These are phyloP conservation scores for Lepidurus arcticus DNA, from an alignment of 1,140 invertebrate species.

Conservation along the genomic window DNA sequence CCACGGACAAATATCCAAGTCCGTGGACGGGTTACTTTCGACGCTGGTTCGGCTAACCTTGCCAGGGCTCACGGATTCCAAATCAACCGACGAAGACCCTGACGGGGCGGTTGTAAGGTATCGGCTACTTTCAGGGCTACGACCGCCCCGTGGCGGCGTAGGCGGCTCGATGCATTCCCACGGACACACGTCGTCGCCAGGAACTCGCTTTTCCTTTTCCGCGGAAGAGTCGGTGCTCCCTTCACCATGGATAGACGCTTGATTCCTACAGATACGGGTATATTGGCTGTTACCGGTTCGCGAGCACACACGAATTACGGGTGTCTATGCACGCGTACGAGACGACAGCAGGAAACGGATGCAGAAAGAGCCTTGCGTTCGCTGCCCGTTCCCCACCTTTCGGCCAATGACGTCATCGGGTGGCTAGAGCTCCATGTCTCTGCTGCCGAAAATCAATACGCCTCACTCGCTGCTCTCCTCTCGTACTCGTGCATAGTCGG, in stretches of 20 bases:
- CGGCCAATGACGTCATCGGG: conserved; percentile 14
- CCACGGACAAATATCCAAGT: conserved; percentile 36
- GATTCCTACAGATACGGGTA: conserved; percentile 40
- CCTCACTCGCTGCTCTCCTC: background rate
- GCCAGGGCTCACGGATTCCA: conserved; percentile 35
- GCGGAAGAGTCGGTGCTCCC: background rate
- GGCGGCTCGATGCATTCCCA: conserved; percentile 51
- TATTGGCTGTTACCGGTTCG: conserved; percentile 29
- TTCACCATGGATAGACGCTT: conserved; percentile 40
- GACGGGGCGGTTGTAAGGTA: conserved; percentile 35
- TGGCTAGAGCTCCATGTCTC: background rate
- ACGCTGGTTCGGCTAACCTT: conserved; percentile 30
- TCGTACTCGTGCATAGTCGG: background rate
- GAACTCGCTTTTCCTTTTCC: conserved; percentile 32
- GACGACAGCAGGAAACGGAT: conserved; percentile 21
- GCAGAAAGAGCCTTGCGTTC: conserved; percentile 28
- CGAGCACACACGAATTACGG: background rate
- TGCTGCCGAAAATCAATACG: background rate
- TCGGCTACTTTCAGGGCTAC: conserved; percentile 30
- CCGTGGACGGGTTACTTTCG: conserved; percentile 34
- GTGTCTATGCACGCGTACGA: conserved; percentile 34
- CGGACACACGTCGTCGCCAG: conserved; percentile 55
- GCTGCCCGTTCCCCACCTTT: conserved; percentile 22
- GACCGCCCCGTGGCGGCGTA: conserved; percentile 26
- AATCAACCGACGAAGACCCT: conserved; percentile 37